Evolutionary conservation across 2,797 vertebrate species (phyloP), one percentile per base, ranked within the genome.

Genomic region (Microchirus variegatus): DNA sequence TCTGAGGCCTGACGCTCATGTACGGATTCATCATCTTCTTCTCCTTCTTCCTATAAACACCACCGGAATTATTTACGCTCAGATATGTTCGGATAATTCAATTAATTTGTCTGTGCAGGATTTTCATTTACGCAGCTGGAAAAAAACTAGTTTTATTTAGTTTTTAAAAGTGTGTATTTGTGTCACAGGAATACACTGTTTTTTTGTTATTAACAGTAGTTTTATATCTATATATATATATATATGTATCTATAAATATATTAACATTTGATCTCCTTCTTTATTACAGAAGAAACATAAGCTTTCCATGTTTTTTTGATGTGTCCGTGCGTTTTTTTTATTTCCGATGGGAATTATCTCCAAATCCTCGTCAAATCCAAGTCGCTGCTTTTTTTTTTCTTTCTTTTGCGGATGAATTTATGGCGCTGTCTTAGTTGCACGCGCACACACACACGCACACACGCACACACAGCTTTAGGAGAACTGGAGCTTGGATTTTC

Each of bases 401-500:
- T 22, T 22, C 5, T 91, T 92, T 88, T 84, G 7, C 63, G 54
- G 89, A 90, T 88, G 94, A 94, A 95, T 95, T 93, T 93, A 91
- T 86, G 94, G 92, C 93, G 94, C 91, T 49, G 90, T 87, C 90
- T 91, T 93, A 93, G 12, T n/a, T 16, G 63, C 19, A 38, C 31
- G 19, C 26, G 17, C 9, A 36, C 46, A 45, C 31, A 59, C 36
- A 42, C 50, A 55, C 31, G 38, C 41, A 46, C 57, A 17, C 11
- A 47, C 45, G 31, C 52, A 53, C 46, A 14, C 45, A 19, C 47
- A 81, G 90, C 90, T 94, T 94, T 92, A 94, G 94, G 95, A 95
- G 95, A 95, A 95, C 94, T 94, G 94, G 96, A 96, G 95, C 19
- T 94, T 94, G 95, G 94, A 96, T 96, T 95, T 22, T 95, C 93